Evolutionary conservation across 2,113 vertebrate genomes (phyloP), one percentile per base, ranked within the genome.

Genomic region (Colossoma macropomum): DNA sequence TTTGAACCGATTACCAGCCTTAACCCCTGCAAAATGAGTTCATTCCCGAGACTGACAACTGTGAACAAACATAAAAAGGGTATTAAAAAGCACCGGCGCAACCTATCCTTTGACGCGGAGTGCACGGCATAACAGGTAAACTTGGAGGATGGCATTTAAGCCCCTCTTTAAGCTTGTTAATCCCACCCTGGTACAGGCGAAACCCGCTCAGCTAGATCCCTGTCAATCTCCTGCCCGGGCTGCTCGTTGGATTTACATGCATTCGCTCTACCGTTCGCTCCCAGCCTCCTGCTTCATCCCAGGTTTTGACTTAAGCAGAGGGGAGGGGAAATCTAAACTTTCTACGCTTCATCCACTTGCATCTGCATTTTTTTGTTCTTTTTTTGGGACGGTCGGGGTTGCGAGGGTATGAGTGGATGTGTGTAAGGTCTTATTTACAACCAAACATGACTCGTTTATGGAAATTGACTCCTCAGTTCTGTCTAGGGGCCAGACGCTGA

Each of bases 131-230:
- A 94, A 92, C 94, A 95, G 94, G 94, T 95, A 93, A 93, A 93
- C 91, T 92, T 89, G 70, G 87, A 90, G 91, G 92, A 92, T 91
- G 92, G 88, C 83, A 90, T 89, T 91, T 95, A 95, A 95, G 93
- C 94, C 92, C 65, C 90, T 94, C 92, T 93, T 95, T 95, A 94
- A 92, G 91, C 93, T 95, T 95, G 94, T 95, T 94, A 95, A 95
- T 95, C 94, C 94, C 93, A 93, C 93, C 94, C 93, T 93, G 86
- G 93, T 94, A 94, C 93, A 94, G 94, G 90, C 92, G 92, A 84
- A 90, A 90, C 86, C 79, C 90, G 92, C 93, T 94, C 91, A 89
- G 91, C 89, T 88, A 94, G 93, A 95, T 95, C 93, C 92, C 92
- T 95, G 94, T 95, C 94, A 94, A 94, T 95, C 94, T 94, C 91